Evolutionary conservation across 2,888 invertebrate genomes (phyloP).

Genomic region (Philonicus albiceps): DNA sequence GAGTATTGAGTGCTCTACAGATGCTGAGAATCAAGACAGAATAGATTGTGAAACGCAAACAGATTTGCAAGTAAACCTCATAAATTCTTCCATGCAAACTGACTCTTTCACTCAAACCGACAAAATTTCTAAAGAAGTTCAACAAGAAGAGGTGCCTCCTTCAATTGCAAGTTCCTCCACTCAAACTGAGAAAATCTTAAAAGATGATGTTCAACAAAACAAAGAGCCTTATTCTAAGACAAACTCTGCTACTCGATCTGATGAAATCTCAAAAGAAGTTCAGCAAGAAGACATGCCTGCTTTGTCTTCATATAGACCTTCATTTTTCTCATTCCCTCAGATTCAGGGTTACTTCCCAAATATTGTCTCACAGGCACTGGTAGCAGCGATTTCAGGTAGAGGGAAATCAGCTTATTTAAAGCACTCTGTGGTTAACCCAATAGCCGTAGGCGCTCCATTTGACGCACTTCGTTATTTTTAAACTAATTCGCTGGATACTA

Average conservation of each 20-base stretch:
- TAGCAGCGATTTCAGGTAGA: constrained; percentile 48
- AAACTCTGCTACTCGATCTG: background rate
- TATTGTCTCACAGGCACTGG: constrained; percentile 47
- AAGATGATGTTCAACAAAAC: background rate
- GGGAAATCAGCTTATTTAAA: background rate
- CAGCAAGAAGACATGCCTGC: background rate
- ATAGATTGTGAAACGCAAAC: background rate
- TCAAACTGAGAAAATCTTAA: background rate
- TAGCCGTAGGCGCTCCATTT: background rate
- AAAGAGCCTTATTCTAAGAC: background rate
- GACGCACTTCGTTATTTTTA: background rate
- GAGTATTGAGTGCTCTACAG: constrained; percentile 22
- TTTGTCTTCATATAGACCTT: background rate
- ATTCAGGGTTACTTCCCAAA: constrained; percentile 47
- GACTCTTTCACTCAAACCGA: background rate
- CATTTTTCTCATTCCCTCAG: constrained; percentile 12
- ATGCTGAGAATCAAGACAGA: background rate
- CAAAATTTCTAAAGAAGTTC: background rate
- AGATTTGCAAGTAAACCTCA: background rate
- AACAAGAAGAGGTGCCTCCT: background rate
- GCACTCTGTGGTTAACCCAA: constrained; percentile 17
- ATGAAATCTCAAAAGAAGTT: background rate
- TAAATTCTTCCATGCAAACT: background rate
- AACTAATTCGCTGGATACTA: background rate
- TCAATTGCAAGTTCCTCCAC: background rate